Percentiles rank a stretch among this genome's conserved stretches.
Conservation (phyloP, 2,888 invertebrate genomes). For the Cenopis cana region DNA sequence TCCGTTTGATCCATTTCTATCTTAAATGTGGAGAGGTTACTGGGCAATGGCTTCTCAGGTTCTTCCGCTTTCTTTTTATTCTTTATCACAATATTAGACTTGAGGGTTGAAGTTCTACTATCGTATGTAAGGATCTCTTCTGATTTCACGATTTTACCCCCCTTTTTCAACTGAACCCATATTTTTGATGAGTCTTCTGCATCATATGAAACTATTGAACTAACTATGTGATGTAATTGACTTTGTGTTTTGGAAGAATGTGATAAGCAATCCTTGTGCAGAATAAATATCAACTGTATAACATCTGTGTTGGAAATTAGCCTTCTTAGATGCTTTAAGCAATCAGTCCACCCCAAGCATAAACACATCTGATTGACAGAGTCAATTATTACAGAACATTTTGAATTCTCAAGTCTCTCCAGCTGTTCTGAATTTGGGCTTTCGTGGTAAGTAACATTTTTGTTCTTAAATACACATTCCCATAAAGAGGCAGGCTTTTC, state of each 20-base stretch:
- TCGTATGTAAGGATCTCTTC: conserved; percentile 71
- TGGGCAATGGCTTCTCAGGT: conserved; percentile 71
- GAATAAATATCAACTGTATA: conserved; percentile 65
- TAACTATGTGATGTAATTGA: conserved; percentile 78
- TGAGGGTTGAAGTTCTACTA: conserved; percentile 62
- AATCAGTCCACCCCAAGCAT: conserved; percentile 68
- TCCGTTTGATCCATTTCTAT: conserved; percentile 87
- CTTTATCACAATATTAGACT: conserved; percentile 61
- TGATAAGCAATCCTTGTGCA: conserved; percentile 81
- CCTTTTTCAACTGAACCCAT: conserved; percentile 76
- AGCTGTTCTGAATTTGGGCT: conserved; percentile 55
- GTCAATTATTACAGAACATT: conserved; percentile 68
- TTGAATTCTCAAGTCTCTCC: conserved; percentile 53
- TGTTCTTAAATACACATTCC: conserved; percentile 63
- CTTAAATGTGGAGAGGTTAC: conserved; percentile 86
- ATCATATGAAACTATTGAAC: conserved; percentile 68
- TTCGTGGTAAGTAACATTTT: conserved; percentile 58
- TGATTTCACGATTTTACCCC: conserved; percentile 80
- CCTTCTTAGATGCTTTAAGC: conserved; percentile 60
- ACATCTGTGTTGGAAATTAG: conserved; percentile 59
- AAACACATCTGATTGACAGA: conserved; percentile 77
- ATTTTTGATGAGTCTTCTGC: conserved; percentile 58
- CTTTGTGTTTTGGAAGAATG: conserved; percentile 68
- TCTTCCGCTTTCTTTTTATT: conserved; percentile 61
- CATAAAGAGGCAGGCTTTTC: conserved; percentile 68